phyloP scores from a whole-genome alignment of 2,888 invertebrate species.

The Acrocera orbiculus region DNA sequence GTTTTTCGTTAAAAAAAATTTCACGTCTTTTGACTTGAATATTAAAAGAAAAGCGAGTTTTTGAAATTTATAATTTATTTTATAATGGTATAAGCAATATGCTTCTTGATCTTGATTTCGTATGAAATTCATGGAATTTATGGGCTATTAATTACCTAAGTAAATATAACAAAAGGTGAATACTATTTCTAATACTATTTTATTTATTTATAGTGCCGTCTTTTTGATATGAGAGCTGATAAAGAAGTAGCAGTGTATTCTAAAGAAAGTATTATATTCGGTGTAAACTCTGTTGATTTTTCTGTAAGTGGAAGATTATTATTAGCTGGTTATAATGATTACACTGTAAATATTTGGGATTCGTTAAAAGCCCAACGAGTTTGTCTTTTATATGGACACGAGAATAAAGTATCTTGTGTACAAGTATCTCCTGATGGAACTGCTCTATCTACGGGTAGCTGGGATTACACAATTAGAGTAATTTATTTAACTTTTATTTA shows the following conservation, averaged over 20 bases:
- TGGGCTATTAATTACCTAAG: too few species aligned
- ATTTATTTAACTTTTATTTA: constrained; percentile 1
- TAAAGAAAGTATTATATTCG: constrained; percentile 95
- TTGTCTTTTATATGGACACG: constrained; percentile 84
- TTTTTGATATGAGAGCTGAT: constrained; percentile 95
- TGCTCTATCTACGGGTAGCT: constrained; percentile 90
- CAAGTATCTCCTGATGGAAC: constrained; percentile 95
- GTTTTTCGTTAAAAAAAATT: not conserved
- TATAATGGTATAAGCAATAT: too few species aligned
- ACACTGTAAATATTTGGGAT: constrained; percentile 98
- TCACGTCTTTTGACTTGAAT: too few species aligned
- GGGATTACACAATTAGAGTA: constrained; percentile 84
- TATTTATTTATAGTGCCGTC: constrained; percentile 50
- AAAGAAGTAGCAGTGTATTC: constrained; percentile 91
- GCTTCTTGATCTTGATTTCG: too few species aligned
- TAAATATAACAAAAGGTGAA: too few species aligned
- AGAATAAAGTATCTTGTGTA: constrained; percentile 83
- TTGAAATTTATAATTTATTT: too few species aligned
- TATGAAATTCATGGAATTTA: too few species aligned
- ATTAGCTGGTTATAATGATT: constrained; percentile 97
- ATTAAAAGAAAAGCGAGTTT: too few species aligned
- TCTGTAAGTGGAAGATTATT: constrained; percentile 87
- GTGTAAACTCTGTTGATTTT: constrained; percentile 94
- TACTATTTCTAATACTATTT: too few species aligned
- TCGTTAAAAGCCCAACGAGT: constrained; percentile 83